phyloP scores from a whole-genome alignment of 1,140 invertebrate genomes.

The Metaphire vulgaris region DNA sequence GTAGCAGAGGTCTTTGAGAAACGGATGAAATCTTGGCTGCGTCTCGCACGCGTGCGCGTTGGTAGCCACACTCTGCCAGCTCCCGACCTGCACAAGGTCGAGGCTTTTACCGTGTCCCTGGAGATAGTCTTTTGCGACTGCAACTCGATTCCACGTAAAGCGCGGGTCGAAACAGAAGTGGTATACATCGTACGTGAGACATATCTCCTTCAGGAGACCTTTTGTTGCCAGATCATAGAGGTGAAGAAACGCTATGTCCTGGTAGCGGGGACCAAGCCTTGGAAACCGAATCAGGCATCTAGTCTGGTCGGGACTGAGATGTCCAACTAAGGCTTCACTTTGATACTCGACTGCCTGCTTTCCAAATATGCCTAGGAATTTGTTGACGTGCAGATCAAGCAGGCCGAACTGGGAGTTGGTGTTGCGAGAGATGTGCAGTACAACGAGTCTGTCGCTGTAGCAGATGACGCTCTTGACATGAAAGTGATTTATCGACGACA shows the following conservation, averaged over 20 bases:
- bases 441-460: slow-evolving; percentile 41
- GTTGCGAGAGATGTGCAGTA: slow-evolving; percentile 48
- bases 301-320: slow-evolving; percentile 48
- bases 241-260: slow-evolving; percentile 22
- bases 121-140: slow-evolving; percentile 48
- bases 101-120: slow-evolving; percentile 43
- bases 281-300: slow-evolving; percentile 47
- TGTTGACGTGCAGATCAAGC: slow-evolving; percentile 45
- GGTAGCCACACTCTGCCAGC: slow-evolving; percentile 40
- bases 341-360: slow-evolving; percentile 46
- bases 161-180: slow-evolving; percentile 50
- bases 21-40: slow-evolving; percentile 38
- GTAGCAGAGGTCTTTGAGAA: slow-evolving; percentile 45
- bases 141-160: slow-evolving; percentile 43
- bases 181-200: slow-evolving; percentile 38
- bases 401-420: slow-evolving; percentile 50
- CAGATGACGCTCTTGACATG: slow-evolving; percentile 50
- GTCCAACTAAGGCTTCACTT: slow-evolving; percentile 45
- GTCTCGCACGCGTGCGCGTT: slow-evolving; percentile 42
- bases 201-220: slow-evolving; percentile 40
- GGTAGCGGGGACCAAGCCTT: neutral
- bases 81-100: slow-evolving; percentile 37
- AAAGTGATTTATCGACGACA: slow-evolving; percentile 51
- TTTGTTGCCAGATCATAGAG: slow-evolving; percentile 43
- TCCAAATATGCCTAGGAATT: slow-evolving; percentile 49